Conservation (phyloP, 2,888 invertebrate species). For the Malacosoma neustria region DNA sequence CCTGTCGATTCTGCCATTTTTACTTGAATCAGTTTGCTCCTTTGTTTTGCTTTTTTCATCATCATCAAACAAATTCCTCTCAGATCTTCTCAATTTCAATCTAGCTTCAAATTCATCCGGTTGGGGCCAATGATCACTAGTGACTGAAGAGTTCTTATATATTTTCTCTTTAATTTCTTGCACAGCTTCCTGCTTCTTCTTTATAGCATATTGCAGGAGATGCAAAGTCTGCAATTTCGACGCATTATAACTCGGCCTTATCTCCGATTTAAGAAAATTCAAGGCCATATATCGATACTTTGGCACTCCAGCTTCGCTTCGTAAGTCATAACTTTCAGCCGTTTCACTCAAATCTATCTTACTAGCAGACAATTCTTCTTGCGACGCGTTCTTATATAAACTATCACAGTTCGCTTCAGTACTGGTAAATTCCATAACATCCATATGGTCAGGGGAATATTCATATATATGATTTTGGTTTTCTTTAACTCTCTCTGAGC, state of each 20-base stretch:
- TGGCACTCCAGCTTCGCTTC: slow-evolving; percentile 49
- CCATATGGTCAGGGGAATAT: slow-evolving; percentile 56
- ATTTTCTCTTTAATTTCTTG: slow-evolving; percentile 66
- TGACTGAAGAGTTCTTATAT: slow-evolving; percentile 56
- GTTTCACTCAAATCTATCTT: slow-evolving; percentile 66
- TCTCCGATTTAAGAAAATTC: slow-evolving; percentile 75
- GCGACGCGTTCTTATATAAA: slow-evolving; percentile 33
- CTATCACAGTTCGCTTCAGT: slow-evolving; percentile 42
- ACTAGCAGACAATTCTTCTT: slow-evolving; percentile 41
- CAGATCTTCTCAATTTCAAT: slow-evolving; percentile 39
- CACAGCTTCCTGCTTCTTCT: slow-evolving; percentile 79
- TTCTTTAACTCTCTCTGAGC: slow-evolving; percentile 22
- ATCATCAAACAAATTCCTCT: slow-evolving; percentile 47
- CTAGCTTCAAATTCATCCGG: slow-evolving; percentile 32
- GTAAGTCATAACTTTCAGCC: slow-evolving; percentile 59
- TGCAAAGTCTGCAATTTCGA: slow-evolving; percentile 81
- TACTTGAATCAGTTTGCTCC: slow-evolving; percentile 35
- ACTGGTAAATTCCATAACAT: slow-evolving; percentile 42
- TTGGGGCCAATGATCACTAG: slow-evolving; percentile 27
- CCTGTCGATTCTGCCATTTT: slow-evolving; percentile 46
- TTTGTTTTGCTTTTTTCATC: slow-evolving; percentile 31
- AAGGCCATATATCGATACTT: slow-evolving; percentile 62
- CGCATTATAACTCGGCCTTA: slow-evolving; percentile 83
- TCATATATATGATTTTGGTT: slow-evolving; percentile 56
- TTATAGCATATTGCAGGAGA: slow-evolving; percentile 81